Base-by-base conservation (phyloP, 2,888 invertebrate species). In the Synergus gifuensis region DNA sequence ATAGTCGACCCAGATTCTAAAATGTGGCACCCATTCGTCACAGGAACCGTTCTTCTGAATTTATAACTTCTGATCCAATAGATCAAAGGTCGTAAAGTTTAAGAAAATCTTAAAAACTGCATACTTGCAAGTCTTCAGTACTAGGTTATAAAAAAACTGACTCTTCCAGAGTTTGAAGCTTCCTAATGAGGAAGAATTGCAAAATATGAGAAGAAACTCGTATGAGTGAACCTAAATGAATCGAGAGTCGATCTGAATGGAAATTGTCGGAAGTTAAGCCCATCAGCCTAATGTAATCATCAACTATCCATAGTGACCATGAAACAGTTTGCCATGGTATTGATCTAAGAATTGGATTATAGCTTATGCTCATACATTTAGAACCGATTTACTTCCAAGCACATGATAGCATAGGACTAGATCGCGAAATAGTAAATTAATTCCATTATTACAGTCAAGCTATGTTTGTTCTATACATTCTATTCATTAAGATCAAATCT, bases 251-350 rank as follows among this genome's bases (percentile, higher is more conserved):
- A 62, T 49, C 14, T 46, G 36, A 54, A 11, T 49, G 49, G 36
- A n/a, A 73, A 73, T 73, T 54, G 14, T 14, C 49, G 36, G 28
- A 73, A 60, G 76, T 76, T 82, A 81, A 83, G 81, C 82, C 79
- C 78, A 81, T 82, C 81, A 82, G 46, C 22, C 49, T 82, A 77
- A 83, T 76, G 79, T 64, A 78, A 78, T 83, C 78, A 49, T 79
- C 76, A 78, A 46, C 62, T 42, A 36, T 73, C 44, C 42, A 54
- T 22, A 18, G 42, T 76, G 76, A 80, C 76, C 80, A 78, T 78
- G 67, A 78, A 80, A 80, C 67, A 77, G 46, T 80, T 78, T 76
- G 78, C 78, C 64, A 64, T 76, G 62, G n/a, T 76, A 80, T 78
- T 80, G 78, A 80, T 80, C 76, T 67, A 66, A 18, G 78, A 76